These are phyloP conservation scores for Macrostomum lignano DNA, from an alignment of 1,140 invertebrate genomes.

Conservation along the genomic window DNA sequence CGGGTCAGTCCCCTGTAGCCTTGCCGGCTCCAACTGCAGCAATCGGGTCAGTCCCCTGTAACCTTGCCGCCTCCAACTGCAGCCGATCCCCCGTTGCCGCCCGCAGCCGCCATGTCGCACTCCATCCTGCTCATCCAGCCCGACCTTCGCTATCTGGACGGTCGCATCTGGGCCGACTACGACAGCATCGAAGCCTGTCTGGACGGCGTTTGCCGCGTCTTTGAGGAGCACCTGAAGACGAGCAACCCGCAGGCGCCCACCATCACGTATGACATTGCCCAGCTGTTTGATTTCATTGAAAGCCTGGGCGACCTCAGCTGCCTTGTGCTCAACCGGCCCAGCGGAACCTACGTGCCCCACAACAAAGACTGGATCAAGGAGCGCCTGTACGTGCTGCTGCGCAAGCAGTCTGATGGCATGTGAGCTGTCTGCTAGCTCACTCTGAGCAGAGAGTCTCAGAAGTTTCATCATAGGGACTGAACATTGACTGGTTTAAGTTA, in stretches of 20 bases:
- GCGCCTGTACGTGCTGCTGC: conserved; percentile 72
- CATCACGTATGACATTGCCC: conserved; percentile 87
- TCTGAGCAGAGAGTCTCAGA: no score
- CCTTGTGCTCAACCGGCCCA: conserved; percentile 34
- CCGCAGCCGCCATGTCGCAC: no score
- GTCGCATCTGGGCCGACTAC: conserved; percentile 5
- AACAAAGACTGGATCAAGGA: conserved; percentile 98
- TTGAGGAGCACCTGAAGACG: conserved; percentile 39
- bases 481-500: no score
- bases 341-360: conserved; percentile 62
- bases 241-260: conserved; percentile 70
- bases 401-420: conserved; percentile 69
- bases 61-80: no score
- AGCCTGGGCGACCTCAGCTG: conserved; percentile 74
- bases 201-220: conserved; percentile 19
- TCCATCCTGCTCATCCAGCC: conserved; percentile 3
- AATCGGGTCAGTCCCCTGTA: no score
- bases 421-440: no score
- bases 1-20: no score
- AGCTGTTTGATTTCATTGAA: conserved; percentile 87
- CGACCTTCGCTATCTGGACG: not conserved
- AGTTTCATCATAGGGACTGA: no score
- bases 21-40: no score
- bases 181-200: conserved; percentile 4
- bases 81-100: no score